Base-by-base conservation (phyloP, 1,140 invertebrate genomes). In the Brachionus koreanus region DNA sequence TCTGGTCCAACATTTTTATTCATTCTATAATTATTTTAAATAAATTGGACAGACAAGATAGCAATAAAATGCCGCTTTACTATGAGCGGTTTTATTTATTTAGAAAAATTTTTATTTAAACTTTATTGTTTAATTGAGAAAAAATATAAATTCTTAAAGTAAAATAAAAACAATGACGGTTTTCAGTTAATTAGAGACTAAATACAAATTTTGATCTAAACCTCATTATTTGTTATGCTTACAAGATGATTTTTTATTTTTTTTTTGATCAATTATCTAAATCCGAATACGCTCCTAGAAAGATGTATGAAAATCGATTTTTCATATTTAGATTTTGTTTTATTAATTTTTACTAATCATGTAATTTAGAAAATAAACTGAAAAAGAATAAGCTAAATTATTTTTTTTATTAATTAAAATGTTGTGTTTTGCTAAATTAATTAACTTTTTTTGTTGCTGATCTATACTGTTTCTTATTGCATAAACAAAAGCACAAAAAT, bases 1-100 rank as follows among this genome's bases (percentile, higher is more conserved):
- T 74, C 69, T 0, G 69, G 69, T n/a, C 23, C 69, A 46, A 46
- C 25, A 46, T 23, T 74, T 74, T 74, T 74, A 16, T 46, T 74
- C 69, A 74, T 74, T 74, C 69, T 74, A 29, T 5, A 25, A 3
- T 57, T 19, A 16, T 57, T n/a, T n/a, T 57, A 57, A 57, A 23
- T 57, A 19, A 57, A 57, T 57, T 5, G 29, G 0, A 9, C 16
- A 57, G 16, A 6, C 43, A 46, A 39, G n/a, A n/a, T 43, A 49
- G 1, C 29, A 49, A 2, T 29, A 13, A 29, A 3, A 5, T 5
- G 29, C 69, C 69, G 69, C 39, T 74, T 46, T 35, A 13, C 43
- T 46, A 74, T 25, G 9, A 74, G 43, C 69, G 69, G 69, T 9
- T 10, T 25, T 46, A 6, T 23, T 19, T 57, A 57, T 57, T 57